Base-by-base conservation (phyloP, 2,888 invertebrate species). In the Hirtodrosophila confusa region DNA sequence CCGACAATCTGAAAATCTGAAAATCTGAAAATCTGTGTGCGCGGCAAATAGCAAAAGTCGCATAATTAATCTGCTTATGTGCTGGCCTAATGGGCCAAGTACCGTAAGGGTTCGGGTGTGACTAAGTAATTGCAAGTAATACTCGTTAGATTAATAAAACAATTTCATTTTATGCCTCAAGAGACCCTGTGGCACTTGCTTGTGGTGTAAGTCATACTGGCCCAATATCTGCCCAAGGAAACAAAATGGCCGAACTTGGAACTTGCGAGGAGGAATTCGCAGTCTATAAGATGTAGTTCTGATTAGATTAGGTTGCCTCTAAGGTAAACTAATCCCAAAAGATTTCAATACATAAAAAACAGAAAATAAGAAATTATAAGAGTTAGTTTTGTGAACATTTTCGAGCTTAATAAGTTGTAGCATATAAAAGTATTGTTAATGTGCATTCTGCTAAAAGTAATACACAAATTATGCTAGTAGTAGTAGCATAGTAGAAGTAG, bases 21-120 rank as follows among this genome's bases (percentile, higher is more conserved):
- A 17, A 17, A 1, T 17, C 31, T 35, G 56, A 37, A 82, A 76
- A 77, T 74, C 68, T 78, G 75, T 71, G 60, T 71, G 53, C 71
- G 71, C 69, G 64, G 67, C 74, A 76, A 77, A 78, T 68, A 64
- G 69, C 78, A 86, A 82, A 84, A 87, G 86, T 83, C 75, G 79
- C 78, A 86, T 86, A 87, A 87, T 86, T 86, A 86, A 86, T 87
- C 83, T 87, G 85, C 86, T 87, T 86, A 85, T 82, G 71, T 71
- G 64, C 60, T 39, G 69, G 69, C 58, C 68, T 65, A 78, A 71
- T 76, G 68, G 62, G 53, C 33, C 58, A 47, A 67, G 57, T 75
- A 12, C 33, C 47, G 9, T 29, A 24, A 45, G 58, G 29, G 50
- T 48, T 40, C 53, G 73, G 74, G 72, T 82, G 86, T 75, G 78